Conservation (phyloP, 1,140 invertebrate genomes). For the Leucophenga varia region DNA sequence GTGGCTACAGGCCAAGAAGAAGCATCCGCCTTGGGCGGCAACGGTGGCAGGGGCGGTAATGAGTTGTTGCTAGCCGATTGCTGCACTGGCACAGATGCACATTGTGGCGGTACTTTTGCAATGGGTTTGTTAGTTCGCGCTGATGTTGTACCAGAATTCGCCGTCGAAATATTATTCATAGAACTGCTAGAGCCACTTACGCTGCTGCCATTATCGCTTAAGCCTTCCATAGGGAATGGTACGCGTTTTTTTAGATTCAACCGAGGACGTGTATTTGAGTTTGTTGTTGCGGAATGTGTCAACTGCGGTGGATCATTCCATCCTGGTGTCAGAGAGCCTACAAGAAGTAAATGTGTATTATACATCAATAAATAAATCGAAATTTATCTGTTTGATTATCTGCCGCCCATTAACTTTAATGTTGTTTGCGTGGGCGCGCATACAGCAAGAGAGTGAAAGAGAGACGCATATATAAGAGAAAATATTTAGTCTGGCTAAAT, state of each 20-base stretch:
- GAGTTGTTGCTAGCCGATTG: neutral
- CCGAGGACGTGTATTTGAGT: slow-evolving; percentile 28
- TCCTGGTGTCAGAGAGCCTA: slow-evolving; percentile 44
- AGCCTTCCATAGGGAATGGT: slow-evolving; percentile 32
- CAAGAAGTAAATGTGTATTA: neutral
- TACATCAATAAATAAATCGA: too few species aligned
- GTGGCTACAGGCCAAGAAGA: slow-evolving; percentile 20
- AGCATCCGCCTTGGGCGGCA: slow-evolving; percentile 8
- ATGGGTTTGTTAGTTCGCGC: slow-evolving; percentile 13
- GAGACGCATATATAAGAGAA: too few species aligned
- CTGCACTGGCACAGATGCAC: neutral
- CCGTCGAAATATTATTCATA: slow-evolving; percentile 1
- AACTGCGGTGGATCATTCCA: slow-evolving; percentile 51
- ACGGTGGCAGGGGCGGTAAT: slow-evolving; percentile 1
- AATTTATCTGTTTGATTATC: too few species aligned
- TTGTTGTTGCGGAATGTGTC: slow-evolving; percentile 14
- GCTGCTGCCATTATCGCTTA: slow-evolving; percentile 6
- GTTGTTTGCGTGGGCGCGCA: too few species aligned
- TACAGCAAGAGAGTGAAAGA: too few species aligned
- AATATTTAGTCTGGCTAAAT: too few species aligned
- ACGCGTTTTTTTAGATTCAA: slow-evolving; percentile 47
- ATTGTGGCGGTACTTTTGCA: slow-evolving; percentile 29
- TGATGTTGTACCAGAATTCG: slow-evolving; percentile 5
- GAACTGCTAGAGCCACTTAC: slow-evolving; percentile 10
- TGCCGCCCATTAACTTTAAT: too few species aligned